Conservation (phyloP, 2,113 vertebrate genomes). For the Pterophyllum scalare region DNA sequence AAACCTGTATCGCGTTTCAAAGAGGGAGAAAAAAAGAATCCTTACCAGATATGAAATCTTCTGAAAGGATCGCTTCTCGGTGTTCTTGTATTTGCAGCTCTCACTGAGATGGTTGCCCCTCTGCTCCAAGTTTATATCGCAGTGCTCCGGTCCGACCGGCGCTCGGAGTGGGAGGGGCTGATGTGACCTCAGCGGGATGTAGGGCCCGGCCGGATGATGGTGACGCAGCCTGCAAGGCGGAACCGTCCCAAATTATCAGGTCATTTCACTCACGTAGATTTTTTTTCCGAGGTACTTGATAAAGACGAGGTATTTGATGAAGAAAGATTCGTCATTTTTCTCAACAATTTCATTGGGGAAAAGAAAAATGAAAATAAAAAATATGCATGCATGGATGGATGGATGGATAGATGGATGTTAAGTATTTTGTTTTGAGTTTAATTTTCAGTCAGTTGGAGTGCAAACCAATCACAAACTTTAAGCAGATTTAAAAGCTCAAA, state of each 20-base stretch:
- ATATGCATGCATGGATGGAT: too few relatives aligned
- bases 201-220: constrained; percentile 12
- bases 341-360: background rate
- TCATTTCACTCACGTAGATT: too few relatives aligned
- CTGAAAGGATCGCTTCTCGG: background rate
- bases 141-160: constrained; percentile 3
- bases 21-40: background rate
- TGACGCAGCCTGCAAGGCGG: constrained; percentile 50
- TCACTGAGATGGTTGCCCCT: background rate
- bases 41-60: constrained; percentile 40
- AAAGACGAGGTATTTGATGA: background rate
- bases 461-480: background rate
- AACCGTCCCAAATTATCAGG: background rate
- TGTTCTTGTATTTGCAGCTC: background rate
- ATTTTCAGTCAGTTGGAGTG: background rate
- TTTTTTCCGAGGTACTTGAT: background rate
- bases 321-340: background rate
- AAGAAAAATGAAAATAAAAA: too few relatives aligned
- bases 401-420: too few relatives aligned
- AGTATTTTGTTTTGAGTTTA: background rate
- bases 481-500: background rate
- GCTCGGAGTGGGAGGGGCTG: constrained; percentile 15
- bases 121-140: constrained; percentile 39
- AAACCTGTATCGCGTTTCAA: background rate
- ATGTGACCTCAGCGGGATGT: constrained; percentile 50